These are phyloP conservation scores for Pan paniscus DNA, from an alignment of 2,113 vertebrate species.

Conservation along the genomic window DNA sequence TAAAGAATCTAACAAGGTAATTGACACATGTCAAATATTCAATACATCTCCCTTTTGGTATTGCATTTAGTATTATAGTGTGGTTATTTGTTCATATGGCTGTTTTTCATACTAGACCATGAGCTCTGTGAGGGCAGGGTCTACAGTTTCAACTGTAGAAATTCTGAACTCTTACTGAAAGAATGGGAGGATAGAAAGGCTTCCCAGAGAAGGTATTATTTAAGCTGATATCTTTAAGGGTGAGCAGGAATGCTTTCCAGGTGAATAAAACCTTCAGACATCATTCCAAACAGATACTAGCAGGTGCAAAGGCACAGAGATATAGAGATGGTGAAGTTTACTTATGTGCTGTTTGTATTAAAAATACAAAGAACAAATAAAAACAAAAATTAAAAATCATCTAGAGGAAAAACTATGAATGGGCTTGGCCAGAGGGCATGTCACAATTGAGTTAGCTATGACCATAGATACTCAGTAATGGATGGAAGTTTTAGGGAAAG, in stretches of 20 bases:
- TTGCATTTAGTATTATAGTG: background rate
- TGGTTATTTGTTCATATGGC: conserved; percentile 9
- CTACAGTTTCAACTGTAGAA: background rate
- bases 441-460: background rate
- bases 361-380: background rate
- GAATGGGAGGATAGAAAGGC: background rate
- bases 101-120: background rate
- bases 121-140: background rate
- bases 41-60: background rate
- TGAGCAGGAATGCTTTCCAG: background rate
- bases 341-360: background rate
- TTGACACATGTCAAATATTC: background rate
- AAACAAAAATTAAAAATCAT: background rate
- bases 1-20: conserved; percentile 10
- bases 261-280: background rate
- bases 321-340: background rate
- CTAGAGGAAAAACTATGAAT: background rate
- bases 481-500: conserved; percentile 17
- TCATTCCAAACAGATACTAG: background rate
- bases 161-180: conserved; percentile 21
- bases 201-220: conserved; percentile 12
- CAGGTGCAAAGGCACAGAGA: background rate
- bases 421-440: background rate
- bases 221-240: background rate
- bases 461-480: background rate